Base-by-base conservation (phyloP, 2,888 invertebrate genomes). In the Lasioglossum calceatum region DNA sequence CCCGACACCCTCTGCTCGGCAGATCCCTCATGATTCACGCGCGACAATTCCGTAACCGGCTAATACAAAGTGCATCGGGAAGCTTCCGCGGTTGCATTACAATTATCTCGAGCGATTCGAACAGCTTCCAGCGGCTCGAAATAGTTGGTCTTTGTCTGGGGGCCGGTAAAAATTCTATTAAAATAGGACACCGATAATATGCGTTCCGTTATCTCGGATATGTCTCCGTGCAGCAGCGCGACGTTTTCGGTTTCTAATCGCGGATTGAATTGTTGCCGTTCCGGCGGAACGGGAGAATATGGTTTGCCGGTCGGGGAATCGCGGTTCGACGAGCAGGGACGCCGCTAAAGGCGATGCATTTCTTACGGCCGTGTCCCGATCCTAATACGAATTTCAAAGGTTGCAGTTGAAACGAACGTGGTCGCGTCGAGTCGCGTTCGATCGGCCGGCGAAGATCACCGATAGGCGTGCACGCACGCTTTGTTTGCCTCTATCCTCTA, bases 401-500 rank as follows among this genome's bases (percentile, higher is more conserved):
- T 67, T 12, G 67, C 67, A 27, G 58, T 14, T 42, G 81, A 74
- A 71, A 80, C 71, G 71, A n/a, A 42, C 70, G 23, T 54, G 23
- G 54, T 54, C 54, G 50, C 50, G 54, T 23, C 54, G 54, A 23
- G 10, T 12, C 50, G 78, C 54, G 73, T 23, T 23, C 32, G 72
- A 36, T 79, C 71, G 71, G 5, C 71, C 42, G 39, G 39, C 78
- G 64, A 82, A 64, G 79, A 79, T 82, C 85, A 42, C 42, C 72
- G 77, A 74, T 79, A 78, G 47, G 32, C 50, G 64, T 16, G 36
- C 27, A 32, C 64, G 64, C 36, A 47, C 71, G 77, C 64, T 72
- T 85, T 77, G 81, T 76, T 47, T 32, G 64, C 71, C 32, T 78
- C 84, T 85, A 83, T 73, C 82, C 86, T 85, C 85, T 81, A 82